Conservation (phyloP, 2,888 invertebrate species). For the Pachliopta kotzebuea region DNA sequence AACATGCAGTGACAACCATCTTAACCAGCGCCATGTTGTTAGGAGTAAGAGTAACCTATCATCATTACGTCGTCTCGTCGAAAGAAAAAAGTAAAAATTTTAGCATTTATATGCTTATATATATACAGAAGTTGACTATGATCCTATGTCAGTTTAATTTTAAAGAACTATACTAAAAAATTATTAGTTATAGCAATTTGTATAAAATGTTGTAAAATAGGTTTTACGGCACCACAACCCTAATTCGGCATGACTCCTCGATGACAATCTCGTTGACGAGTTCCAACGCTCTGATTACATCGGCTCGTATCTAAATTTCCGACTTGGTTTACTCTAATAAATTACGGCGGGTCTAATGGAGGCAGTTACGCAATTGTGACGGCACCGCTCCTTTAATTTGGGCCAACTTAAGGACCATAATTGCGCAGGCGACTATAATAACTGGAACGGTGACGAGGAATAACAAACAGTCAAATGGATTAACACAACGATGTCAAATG, state of each 20-base stretch:
- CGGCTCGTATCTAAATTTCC: constrained; percentile 39
- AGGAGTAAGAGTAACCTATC: too few relatives aligned
- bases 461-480: constrained; percentile 8
- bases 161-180: too few relatives aligned
- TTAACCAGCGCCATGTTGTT: too few relatives aligned
- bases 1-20: too few relatives aligned
- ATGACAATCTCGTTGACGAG: constrained; percentile 48
- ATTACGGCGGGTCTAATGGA: constrained; percentile 29
- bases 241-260: constrained; percentile 31
- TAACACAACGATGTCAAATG: constrained; percentile 5
- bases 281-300: constrained; percentile 42
- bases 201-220: background rate
- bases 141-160: too few relatives aligned
- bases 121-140: too few relatives aligned
- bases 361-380: constrained; percentile 28
- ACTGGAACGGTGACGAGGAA: constrained; percentile 1
- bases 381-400: constrained; percentile 20
- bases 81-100: too few relatives aligned
- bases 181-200: background rate
- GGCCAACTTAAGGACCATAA: constrained; percentile 21
- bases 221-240: background rate
- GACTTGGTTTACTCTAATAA: constrained; percentile 39
- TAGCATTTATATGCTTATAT: too few relatives aligned
- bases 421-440: constrained; percentile 12
- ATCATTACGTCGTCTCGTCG: too few relatives aligned